phyloP scores from a whole-genome alignment of 1,140 invertebrate species.

The Belonocnema kinseyi region DNA sequence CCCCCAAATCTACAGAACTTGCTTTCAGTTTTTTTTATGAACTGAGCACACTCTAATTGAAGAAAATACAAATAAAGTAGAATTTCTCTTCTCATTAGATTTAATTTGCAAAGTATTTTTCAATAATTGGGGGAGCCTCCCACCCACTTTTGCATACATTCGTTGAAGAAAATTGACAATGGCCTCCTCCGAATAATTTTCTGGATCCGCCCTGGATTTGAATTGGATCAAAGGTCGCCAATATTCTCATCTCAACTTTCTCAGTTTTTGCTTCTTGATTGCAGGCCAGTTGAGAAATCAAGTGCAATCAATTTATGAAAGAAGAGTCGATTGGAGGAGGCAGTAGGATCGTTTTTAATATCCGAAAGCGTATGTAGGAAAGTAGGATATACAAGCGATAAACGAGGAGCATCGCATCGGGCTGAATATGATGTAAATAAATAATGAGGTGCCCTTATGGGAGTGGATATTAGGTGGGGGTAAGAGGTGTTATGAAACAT shows the following conservation, averaged over 20 bases:
- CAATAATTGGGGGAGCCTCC: no score
- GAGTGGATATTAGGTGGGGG: slow-evolving; percentile 71
- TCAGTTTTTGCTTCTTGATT: slow-evolving; percentile 1
- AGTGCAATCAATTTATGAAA: not conserved
- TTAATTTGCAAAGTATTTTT: no score
- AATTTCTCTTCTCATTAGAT: no score
- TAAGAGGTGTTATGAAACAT: slow-evolving; percentile 76
- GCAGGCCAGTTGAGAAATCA: not conserved
- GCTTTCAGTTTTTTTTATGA: no score
- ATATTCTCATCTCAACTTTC: not conserved
- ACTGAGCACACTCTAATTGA: no score
- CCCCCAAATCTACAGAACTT: no score
- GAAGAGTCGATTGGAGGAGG: not conserved
- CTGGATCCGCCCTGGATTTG: not conserved
- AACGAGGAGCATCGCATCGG: slow-evolving; percentile 37
- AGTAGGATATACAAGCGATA: slow-evolving; percentile 19
- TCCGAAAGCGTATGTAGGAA: not conserved
- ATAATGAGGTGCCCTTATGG: slow-evolving; percentile 74
- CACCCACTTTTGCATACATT: no score
- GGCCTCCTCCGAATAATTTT: no score
- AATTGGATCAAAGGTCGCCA: not conserved
- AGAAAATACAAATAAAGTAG: no score
- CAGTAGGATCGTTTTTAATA: not conserved
- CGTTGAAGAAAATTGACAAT: no score
- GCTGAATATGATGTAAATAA: slow-evolving; percentile 75